Percentiles rank a stretch among this genome's conserved stretches.
These are phyloP conservation scores for Porites lobata DNA, from an alignment of 92 coral and sea anemone species.

Conservation along the genomic window DNA sequence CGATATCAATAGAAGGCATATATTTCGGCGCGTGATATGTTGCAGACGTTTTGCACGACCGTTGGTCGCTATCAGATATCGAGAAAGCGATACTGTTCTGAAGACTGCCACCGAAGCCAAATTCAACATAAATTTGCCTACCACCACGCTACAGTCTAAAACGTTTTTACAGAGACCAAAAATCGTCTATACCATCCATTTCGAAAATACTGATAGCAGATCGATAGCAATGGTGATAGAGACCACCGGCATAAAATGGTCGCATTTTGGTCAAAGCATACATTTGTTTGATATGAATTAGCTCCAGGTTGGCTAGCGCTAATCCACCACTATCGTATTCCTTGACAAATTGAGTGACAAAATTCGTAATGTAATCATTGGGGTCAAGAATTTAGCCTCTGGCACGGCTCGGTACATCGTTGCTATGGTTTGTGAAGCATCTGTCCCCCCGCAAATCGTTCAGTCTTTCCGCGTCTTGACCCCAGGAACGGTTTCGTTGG, in stretches of 20 bases:
- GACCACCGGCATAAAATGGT: neutral
- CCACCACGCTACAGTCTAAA: neutral
- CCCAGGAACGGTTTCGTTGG: constrained; percentile 37
- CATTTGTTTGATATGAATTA: neutral
- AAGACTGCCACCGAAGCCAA: neutral
- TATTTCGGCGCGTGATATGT: neutral
- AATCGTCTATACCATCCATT: constrained; percentile 4
- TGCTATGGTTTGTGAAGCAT: constrained; percentile 52
- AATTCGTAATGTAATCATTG: constrained; percentile 35
- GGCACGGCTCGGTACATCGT: neutral
- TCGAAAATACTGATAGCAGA: neutral
- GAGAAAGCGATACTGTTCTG: neutral
- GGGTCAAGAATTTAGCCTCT: constrained; percentile 29
- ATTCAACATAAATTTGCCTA: neutral
- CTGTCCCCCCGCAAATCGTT: neutral
- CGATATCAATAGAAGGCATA: neutral
- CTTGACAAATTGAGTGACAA: constrained; percentile 35
- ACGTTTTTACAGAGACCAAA: too few relatives aligned
- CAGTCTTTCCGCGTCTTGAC: constrained; percentile 40
- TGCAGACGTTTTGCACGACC: neutral
- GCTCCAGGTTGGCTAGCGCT: neutral
- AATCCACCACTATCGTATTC: constrained; percentile 32
- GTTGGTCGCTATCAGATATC: neutral
- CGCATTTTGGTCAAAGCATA: neutral
- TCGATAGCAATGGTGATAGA: too few relatives aligned